Evolutionary conservation across 2,888 invertebrate species (phyloP).

Genomic region (Spilosoma lubricipeda): DNA sequence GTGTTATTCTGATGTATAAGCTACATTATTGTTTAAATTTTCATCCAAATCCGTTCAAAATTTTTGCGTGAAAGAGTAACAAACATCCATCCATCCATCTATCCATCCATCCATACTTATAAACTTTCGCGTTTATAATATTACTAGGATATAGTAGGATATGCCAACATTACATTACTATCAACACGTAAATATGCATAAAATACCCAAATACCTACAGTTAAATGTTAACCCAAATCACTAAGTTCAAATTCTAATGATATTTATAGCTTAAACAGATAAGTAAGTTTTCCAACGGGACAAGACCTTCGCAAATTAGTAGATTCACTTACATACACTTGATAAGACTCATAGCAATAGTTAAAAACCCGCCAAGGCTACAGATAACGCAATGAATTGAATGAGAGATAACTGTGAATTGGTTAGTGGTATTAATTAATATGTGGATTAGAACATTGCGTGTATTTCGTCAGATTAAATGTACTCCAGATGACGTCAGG

Average conservation of each 20-base stretch:
- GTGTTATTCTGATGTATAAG: too few relatives aligned
- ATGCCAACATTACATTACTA: too few relatives aligned
- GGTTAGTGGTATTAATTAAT: slow-evolving; percentile 48
- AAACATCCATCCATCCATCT: too few relatives aligned
- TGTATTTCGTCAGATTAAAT: not conserved
- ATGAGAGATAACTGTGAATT: slow-evolving; percentile 51
- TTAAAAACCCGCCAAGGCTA: slow-evolving; percentile 55
- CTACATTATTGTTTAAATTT: too few relatives aligned
- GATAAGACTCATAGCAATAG: slow-evolving; percentile 53
- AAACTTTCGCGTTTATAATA: too few relatives aligned
- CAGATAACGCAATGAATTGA: slow-evolving; percentile 58
- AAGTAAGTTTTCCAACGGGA: slow-evolving; percentile 11
- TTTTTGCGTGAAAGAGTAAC: too few relatives aligned
- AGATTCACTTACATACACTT: slow-evolving; percentile 34
- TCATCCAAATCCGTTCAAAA: too few relatives aligned
- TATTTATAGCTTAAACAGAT: not conserved
- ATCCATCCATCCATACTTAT: too few relatives aligned
- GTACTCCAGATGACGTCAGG: not conserved
- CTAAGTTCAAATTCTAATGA: not conserved
- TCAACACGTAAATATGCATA: not conserved
- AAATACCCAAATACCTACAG: not conserved
- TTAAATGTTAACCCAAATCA: not conserved
- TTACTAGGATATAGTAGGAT: too few relatives aligned
- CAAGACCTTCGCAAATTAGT: slow-evolving; percentile 33
- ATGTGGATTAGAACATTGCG: slow-evolving; percentile 4